A percentile compares a stretch with the other conserved stretches of the same genome.
These are phyloP conservation scores for Drosophila nannoptera DNA, from an alignment of 1,140 invertebrate species.

Conservation along the genomic window DNA sequence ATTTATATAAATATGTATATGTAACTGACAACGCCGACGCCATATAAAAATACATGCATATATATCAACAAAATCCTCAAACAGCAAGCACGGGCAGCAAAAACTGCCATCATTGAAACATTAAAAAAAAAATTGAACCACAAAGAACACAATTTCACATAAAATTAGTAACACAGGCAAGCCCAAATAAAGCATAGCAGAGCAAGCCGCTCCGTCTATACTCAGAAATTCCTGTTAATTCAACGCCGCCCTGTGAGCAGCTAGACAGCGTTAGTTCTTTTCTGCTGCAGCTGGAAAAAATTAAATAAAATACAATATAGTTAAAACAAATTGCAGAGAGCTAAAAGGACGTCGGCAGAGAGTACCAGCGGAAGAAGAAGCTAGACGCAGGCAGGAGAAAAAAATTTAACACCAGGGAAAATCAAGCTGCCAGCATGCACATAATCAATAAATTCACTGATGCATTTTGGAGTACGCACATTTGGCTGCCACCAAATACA, in stretches of 20 bases:
- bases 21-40: constrained; percentile 20
- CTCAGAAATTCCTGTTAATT: constrained; percentile 10
- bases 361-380: neutral
- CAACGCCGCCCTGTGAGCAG: constrained; percentile 7
- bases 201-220: constrained; percentile 18
- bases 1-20: constrained; percentile 6
- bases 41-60: constrained; percentile 16
- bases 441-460: constrained; percentile 74
- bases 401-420: neutral
- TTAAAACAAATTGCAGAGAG: neutral
- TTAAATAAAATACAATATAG: neutral
- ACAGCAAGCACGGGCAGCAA: constrained; percentile 31
- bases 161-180: constrained; percentile 22
- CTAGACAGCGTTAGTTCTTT: neutral
- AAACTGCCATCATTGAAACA: constrained; percentile 15
- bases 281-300: neutral
- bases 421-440: constrained; percentile 50
- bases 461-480: constrained; percentile 88
- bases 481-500: constrained; percentile 94
- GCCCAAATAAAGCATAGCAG: constrained; percentile 23
- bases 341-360: neutral
- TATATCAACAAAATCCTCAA: constrained; percentile 9
- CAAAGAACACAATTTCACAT: neutral
- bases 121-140: constrained; percentile 2
- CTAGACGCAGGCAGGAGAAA: neutral